Evolutionary conservation across 1,140 invertebrate genomes (phyloP).

Genomic region (Phortica variegata): DNA sequence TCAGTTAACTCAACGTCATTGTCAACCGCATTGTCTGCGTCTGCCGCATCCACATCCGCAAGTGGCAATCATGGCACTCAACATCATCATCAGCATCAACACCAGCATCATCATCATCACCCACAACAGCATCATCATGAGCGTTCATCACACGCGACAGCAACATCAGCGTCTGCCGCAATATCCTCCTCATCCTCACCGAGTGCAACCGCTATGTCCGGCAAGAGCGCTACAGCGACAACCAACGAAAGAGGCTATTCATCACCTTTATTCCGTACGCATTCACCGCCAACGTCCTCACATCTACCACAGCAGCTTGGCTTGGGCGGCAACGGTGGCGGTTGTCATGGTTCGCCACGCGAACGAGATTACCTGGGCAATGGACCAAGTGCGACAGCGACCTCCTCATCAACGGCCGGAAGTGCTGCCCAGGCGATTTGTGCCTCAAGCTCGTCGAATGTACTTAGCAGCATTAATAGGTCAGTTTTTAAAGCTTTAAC

Average conservation of each 20-base stretch:
- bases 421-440: constrained; percentile 2
- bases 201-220: constrained; percentile 2
- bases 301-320: constrained; percentile 6
- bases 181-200: background rate
- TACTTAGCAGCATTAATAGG: constrained; percentile 60
- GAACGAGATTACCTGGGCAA: constrained; percentile 51
- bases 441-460: constrained; percentile 43
- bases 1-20: constrained; percentile 11
- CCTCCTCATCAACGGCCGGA: constrained; percentile 18
- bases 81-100: constrained; percentile 9
- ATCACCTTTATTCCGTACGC: constrained; percentile 47
- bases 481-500: no score
- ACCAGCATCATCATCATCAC: constrained; percentile 16
- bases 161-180: constrained; percentile 1
- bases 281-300: constrained; percentile 41
- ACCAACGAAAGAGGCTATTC: constrained; percentile 50
- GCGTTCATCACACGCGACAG: background rate
- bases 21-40: constrained; percentile 26
- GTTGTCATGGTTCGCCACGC: constrained; percentile 27
- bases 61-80: constrained; percentile 17
- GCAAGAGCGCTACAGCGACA: constrained; percentile 9
- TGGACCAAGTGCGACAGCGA: constrained; percentile 21
- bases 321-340: constrained; percentile 20
- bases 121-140: constrained; percentile 12
- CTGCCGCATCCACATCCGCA: constrained; percentile 21